Conservation (phyloP, 2,888 invertebrate species). For the Epinotia ramella region DNA sequence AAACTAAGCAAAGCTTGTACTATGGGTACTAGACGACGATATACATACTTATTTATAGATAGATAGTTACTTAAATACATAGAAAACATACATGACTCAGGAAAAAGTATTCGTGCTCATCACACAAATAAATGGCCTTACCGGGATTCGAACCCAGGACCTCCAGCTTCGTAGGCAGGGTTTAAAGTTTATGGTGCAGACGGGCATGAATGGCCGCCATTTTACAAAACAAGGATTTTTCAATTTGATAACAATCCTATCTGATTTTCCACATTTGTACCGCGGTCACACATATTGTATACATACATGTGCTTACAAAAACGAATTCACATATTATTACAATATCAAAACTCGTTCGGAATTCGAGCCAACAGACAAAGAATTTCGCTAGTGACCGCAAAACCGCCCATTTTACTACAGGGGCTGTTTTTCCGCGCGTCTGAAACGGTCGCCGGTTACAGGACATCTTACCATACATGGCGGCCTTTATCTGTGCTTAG, state of each 20-base stretch:
- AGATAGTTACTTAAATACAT: too few relatives aligned
- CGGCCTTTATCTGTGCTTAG: slow-evolving; percentile 44
- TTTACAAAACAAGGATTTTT: neutral
- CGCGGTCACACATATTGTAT: neutral
- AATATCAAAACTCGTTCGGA: neutral
- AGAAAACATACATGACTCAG: too few relatives aligned
- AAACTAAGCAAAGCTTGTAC: too few relatives aligned
- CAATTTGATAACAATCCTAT: neutral
- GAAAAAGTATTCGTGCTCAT: too few relatives aligned
- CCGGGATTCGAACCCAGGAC: too few relatives aligned
- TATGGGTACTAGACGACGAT: too few relatives aligned
- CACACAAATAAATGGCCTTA: too few relatives aligned
- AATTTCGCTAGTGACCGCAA: neutral
- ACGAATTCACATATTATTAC: too few relatives aligned
- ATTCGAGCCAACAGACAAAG: neutral
- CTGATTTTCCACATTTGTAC: neutral
- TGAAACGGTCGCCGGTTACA: slow-evolving; percentile 23
- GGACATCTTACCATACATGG: slow-evolving; percentile 29
- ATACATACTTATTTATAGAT: too few relatives aligned
- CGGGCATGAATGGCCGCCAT: neutral
- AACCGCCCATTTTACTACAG: neutral
- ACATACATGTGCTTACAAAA: neutral
- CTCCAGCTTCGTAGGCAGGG: too few relatives aligned
- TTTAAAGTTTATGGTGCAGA: too few relatives aligned
- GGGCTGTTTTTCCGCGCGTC: neutral